A percentile compares a stretch with the other conserved stretches of the same genome.
phyloP scores from a whole-genome alignment of 2,113 vertebrate species.

The Rhinichthys klamathensis region DNA sequence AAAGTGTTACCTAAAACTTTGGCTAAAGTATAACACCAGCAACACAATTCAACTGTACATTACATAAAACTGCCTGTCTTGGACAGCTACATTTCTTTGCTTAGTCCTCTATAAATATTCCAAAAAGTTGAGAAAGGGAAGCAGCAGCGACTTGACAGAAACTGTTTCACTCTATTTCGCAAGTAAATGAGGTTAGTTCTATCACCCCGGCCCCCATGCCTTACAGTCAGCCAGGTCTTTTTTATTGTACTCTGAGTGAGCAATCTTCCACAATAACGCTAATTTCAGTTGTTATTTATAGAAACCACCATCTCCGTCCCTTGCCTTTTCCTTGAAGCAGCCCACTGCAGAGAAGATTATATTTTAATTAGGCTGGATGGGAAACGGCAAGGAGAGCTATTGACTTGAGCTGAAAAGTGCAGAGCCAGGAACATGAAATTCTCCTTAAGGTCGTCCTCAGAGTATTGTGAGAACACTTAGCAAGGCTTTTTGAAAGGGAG shows the following conservation, averaged over 20 bases:
- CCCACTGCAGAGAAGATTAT: constrained; percentile 47
- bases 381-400: constrained; percentile 45
- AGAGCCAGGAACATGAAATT: constrained; percentile 46
- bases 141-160: background rate
- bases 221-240: constrained; percentile 14
- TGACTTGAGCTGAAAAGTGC: constrained; percentile 43
- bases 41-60: background rate
- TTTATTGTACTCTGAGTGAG: constrained; percentile 30
- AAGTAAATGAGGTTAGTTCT: constrained; percentile 19
- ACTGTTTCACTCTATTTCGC: constrained; percentile 29
- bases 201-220: background rate
- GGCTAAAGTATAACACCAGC: background rate
- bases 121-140: background rate
- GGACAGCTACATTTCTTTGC: background rate
- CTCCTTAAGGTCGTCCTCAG: constrained; percentile 51
- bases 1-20: background rate
- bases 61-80: background rate
- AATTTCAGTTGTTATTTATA: constrained; percentile 55
- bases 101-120: constrained; percentile 35
- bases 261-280: constrained; percentile 33
- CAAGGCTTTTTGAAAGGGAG: background rate
- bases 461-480: constrained; percentile 45
- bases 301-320: background rate
- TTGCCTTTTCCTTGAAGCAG: background rate
- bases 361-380: constrained; percentile 60